phyloP scores from a whole-genome alignment of 2,113 vertebrate genomes.

The Lasiurus borealis region DNA sequence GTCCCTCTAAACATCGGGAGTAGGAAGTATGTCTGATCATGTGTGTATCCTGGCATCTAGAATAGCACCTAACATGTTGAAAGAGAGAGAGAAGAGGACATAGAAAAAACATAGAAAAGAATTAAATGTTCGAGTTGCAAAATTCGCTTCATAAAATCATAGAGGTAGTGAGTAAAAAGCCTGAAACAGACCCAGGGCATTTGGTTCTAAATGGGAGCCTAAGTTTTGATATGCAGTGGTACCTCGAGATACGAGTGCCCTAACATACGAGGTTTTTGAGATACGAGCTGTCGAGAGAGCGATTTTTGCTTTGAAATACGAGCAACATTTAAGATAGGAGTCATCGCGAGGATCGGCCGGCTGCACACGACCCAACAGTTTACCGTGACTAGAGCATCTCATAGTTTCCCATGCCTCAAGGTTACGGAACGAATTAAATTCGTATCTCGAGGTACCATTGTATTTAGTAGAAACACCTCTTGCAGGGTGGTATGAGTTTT shows the following conservation, averaged over 20 bases:
- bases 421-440: no score
- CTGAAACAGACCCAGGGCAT: not conserved
- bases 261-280: no score
- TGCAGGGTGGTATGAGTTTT: not conserved
- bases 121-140: not conserved
- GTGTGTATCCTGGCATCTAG: not conserved
- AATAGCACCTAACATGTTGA: not conserved
- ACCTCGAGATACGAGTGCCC: no score
- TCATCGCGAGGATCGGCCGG: no score
- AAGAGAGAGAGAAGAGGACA: not conserved
- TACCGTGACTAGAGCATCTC: no score
- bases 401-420: no score
- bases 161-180: not conserved
- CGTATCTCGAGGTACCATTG: no score
- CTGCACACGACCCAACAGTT: no score
- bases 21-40: not conserved
- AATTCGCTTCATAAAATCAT: not conserved
- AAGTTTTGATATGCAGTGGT: not conserved
- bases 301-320: no score
- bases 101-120: not conserved
- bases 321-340: no score
- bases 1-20: not conserved
- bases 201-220: not conserved
- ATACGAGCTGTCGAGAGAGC: no score
- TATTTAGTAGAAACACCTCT: not conserved